Conservation (phyloP, 2,113 vertebrate species). For the Pardalotus punctatus region DNA sequence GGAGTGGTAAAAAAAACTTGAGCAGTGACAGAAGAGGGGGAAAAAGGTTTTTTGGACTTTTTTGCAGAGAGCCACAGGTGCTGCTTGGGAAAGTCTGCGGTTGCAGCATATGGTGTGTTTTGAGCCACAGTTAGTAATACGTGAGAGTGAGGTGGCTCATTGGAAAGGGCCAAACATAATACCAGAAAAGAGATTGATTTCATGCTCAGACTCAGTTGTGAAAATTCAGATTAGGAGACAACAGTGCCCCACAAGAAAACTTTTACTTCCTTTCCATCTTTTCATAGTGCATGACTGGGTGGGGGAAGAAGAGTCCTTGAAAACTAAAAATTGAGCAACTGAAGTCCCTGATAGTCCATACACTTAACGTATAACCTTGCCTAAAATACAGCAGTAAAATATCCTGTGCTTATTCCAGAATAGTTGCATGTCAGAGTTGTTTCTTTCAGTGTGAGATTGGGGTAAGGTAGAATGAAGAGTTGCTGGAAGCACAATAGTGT, state of each 20-base stretch:
- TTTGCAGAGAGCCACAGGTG: neutral
- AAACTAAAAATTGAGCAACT: neutral
- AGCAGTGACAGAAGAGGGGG: neutral
- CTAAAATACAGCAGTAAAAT: slow-evolving; percentile 23
- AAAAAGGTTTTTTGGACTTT: neutral
- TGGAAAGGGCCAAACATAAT: neutral
- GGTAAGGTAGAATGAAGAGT: neutral
- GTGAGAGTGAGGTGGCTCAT: neutral
- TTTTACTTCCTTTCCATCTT: neutral
- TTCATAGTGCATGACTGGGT: neutral
- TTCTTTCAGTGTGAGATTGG: neutral
- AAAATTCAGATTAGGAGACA: neutral
- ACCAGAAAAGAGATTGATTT: neutral
- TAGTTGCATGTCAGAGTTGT: neutral
- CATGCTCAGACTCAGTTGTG: neutral
- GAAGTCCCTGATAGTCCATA: neutral
- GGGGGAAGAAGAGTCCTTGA: neutral
- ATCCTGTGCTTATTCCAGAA: neutral
- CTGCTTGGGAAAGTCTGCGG: neutral
- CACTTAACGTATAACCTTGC: neutral
- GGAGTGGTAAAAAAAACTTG: neutral
- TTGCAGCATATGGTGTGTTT: neutral
- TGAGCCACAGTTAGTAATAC: neutral
- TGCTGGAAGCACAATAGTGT: neutral
- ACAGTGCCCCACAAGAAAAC: neutral